Conservation (phyloP, 1,140 invertebrate species). For the Nasonia vitripennis region DNA sequence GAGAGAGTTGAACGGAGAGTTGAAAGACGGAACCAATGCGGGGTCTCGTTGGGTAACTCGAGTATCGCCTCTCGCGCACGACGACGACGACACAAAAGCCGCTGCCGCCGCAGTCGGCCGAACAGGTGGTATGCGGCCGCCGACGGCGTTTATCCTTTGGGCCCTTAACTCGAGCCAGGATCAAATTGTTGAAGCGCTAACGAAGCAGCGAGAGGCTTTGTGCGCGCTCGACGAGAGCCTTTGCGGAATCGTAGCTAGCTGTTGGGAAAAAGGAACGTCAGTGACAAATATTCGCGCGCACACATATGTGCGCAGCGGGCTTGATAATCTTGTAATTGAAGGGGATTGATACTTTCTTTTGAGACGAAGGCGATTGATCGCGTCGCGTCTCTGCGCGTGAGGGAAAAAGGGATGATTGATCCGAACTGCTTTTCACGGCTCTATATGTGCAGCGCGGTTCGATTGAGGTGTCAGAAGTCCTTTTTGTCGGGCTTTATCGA, state of each 20-base stretch:
- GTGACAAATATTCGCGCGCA: not conserved
- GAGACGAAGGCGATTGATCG: not conserved
- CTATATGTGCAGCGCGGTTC: too few relatives aligned
- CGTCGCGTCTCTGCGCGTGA: too few relatives aligned
- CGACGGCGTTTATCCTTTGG: not conserved
- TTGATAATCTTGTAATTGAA: conserved; percentile 37
- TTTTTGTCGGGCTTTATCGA: too few relatives aligned
- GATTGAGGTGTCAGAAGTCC: not conserved
- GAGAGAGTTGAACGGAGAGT: not conserved
- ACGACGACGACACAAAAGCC: not conserved
- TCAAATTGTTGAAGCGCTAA: conserved; percentile 39
- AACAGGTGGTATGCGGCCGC: conserved; percentile 59
- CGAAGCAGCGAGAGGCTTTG: not conserved
- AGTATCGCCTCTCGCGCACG: not conserved
- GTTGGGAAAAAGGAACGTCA: not conserved
- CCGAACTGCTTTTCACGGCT: not conserved
- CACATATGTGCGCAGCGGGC: not conserved
- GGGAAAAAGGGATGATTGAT: not conserved
- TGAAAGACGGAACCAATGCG: not conserved
- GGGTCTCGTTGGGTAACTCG: not conserved
- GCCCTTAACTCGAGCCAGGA: conserved; percentile 19
- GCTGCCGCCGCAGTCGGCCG: conserved; percentile 10
- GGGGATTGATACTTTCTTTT: not conserved
- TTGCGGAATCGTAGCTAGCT: not conserved
- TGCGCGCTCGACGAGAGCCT: not conserved